Conservation (phyloP, 2,888 invertebrate genomes). For the Ophion obscuratus region DNA sequence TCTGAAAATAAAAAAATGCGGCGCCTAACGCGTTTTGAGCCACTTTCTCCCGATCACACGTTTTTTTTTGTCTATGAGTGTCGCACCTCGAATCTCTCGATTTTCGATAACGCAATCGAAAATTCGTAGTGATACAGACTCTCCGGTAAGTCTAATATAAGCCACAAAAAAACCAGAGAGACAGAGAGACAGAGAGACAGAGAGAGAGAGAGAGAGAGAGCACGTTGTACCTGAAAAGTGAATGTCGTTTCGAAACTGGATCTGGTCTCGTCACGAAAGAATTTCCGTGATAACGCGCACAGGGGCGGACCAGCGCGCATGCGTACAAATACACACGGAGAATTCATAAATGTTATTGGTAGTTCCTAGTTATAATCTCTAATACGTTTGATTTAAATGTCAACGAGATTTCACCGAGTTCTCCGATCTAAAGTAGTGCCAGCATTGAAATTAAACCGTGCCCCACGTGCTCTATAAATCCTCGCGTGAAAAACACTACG, state of each 20-base stretch:
- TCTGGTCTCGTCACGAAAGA: conserved; percentile 66
- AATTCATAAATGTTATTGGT: conserved; percentile 49
- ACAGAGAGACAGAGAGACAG: conserved; percentile 30
- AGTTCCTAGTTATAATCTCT: conserved; percentile 60
- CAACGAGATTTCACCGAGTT: conserved; percentile 61
- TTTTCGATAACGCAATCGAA: conserved; percentile 62
- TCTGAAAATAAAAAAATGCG: neutral
- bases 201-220: conserved; percentile 32
- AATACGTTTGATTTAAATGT: conserved; percentile 68
- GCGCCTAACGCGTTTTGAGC: conserved; percentile 49
- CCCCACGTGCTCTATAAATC: conserved; percentile 40
- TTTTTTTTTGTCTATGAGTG: conserved; percentile 5
- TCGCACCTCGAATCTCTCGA: conserved; percentile 36
- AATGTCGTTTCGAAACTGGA: conserved; percentile 63
- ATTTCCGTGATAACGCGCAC: conserved; percentile 63
- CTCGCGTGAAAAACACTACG: conserved; percentile 1
- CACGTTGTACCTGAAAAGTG: conserved; percentile 56
- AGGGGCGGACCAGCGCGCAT: conserved; percentile 46
- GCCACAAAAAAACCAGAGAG: conserved; percentile 18
- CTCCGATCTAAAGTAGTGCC: conserved; percentile 57
- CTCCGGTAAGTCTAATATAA: conserved; percentile 4
- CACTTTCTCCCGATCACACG: conserved; percentile 52
- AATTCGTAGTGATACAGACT: conserved; percentile 2
- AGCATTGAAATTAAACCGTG: conserved; percentile 56
- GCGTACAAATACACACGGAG: conserved; percentile 4